Conservation (phyloP, 92 coral and sea anemone genomes). For the Umimayanthus kanabou region DNA sequence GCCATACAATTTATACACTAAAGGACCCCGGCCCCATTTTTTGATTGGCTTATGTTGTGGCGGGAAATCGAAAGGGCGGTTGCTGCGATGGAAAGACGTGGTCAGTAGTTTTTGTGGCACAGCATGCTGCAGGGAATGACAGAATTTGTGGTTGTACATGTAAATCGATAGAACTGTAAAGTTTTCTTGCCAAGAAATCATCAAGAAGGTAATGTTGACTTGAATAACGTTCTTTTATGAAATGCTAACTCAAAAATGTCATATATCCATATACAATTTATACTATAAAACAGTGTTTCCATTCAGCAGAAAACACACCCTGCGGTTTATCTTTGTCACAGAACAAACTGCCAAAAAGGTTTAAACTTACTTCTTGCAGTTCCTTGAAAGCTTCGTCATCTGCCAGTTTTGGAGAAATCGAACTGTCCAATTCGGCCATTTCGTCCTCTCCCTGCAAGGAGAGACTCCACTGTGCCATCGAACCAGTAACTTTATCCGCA, state of each 20-base stretch:
- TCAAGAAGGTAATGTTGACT: background rate
- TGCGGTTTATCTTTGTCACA: background rate
- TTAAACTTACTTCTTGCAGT: conserved; percentile 68
- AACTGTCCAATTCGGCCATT: conserved; percentile 56
- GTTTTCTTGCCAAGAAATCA: background rate
- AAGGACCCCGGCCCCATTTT: no score
- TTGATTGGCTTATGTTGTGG: background rate
- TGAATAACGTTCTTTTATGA: background rate
- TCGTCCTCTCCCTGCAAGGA: conserved; percentile 73
- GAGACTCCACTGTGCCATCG: conserved; percentile 55
- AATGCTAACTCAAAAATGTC: background rate
- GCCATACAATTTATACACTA: no score
- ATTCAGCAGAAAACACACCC: background rate
- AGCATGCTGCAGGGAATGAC: no score
- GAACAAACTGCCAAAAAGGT: background rate
- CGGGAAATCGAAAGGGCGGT: background rate
- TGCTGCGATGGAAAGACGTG: no score
- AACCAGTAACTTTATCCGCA: conserved; percentile 5
- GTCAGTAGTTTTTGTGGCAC: no score
- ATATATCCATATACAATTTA: background rate
- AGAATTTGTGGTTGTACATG: background rate
- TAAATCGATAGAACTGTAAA: no score
- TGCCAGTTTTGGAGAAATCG: conserved; percentile 62
- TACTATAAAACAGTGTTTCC: background rate
- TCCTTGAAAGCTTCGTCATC: conserved; percentile 85